Percentiles rank a stretch among this genome's conserved stretches.
Evolutionary conservation across 30 jellyfish, hydroid and myxozoan genomes (phyloP).

Genomic region (Aurelia sp.): DNA sequence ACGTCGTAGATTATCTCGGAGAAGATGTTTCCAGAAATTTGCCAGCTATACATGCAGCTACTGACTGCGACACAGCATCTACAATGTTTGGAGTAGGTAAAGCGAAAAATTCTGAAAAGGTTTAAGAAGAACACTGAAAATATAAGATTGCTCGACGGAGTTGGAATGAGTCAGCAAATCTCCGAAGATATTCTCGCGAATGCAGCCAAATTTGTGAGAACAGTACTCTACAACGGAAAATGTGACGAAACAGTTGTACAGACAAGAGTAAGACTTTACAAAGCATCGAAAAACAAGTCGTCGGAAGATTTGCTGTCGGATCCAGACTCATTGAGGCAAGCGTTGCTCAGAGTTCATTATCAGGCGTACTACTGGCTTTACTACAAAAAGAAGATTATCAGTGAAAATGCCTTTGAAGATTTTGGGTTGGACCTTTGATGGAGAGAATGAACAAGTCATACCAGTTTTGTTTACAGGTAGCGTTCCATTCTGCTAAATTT

Average conservation of each 20-base stretch:
- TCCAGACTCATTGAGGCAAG: not conserved
- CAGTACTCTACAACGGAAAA: slow-evolving; percentile 29
- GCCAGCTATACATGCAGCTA: slow-evolving; percentile 13
- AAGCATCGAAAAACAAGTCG: slow-evolving; percentile 23
- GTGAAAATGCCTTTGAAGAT: slow-evolving; percentile 21
- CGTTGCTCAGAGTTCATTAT: too few species aligned
- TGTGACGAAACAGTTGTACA: slow-evolving; percentile 45
- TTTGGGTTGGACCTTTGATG: slow-evolving; percentile 37
- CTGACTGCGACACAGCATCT: not conserved
- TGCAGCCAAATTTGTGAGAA: too few species aligned
- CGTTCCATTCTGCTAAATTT: not conserved
- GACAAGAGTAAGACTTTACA: too few species aligned
- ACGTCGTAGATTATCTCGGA: slow-evolving; percentile 14
- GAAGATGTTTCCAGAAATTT: slow-evolving; percentile 14
- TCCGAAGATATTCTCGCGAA: too few species aligned
- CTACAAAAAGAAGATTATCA: too few species aligned
- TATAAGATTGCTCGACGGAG: slow-evolving; percentile 37
- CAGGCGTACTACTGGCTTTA: too few species aligned
- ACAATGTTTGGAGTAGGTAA: too few species aligned
- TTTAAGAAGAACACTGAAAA: too few species aligned
- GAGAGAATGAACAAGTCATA: slow-evolving; percentile 33
- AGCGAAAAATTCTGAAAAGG: slow-evolving; percentile 22
- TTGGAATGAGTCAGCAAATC: too few species aligned
- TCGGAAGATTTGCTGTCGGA: slow-evolving; percentile 19
- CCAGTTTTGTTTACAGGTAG: slow-evolving; percentile 21